Percentiles rank a stretch among this genome's conserved stretches.
These are phyloP conservation scores for Ceyx cyanopectus DNA, from an alignment of 2,113 vertebrate species.

Conservation along the genomic window DNA sequence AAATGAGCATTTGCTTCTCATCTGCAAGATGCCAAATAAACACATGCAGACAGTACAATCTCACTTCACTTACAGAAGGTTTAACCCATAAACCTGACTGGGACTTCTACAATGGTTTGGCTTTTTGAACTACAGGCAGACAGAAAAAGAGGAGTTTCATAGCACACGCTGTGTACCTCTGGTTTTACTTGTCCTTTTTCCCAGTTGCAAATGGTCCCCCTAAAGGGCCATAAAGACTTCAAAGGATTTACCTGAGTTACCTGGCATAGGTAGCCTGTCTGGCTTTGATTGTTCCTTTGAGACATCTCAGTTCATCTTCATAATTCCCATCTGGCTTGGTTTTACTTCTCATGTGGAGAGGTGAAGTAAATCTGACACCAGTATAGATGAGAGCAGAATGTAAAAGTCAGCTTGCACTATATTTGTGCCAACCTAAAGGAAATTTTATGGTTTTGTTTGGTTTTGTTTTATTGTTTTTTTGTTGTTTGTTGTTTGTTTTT, in stretches of 20 bases:
- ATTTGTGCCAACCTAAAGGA: not conserved
- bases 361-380: not conserved
- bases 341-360: not conserved
- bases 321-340: not conserved
- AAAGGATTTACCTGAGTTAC: not conserved
- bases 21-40: not conserved
- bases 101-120: not conserved
- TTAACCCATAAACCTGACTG: not conserved
- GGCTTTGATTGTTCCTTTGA: not conserved
- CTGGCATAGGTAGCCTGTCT: not conserved
- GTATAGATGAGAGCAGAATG: not conserved
- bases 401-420: not conserved
- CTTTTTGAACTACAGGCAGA: not conserved
- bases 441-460: not conserved
- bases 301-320: not conserved
- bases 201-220: rapidly evolving
- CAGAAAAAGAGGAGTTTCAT: not conserved
- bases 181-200: not conserved
- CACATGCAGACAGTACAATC: not conserved
- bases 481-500: not conserved
- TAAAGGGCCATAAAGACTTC: not conserved
- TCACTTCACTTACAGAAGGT: not conserved
- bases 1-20: not conserved
- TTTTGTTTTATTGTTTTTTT: no score
- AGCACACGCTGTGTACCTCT: not conserved